Evolutionary conservation across 2,888 invertebrate species (phyloP), one percentile per base, ranked within the genome.

Genomic region (Stenotaenia linearis): DNA sequence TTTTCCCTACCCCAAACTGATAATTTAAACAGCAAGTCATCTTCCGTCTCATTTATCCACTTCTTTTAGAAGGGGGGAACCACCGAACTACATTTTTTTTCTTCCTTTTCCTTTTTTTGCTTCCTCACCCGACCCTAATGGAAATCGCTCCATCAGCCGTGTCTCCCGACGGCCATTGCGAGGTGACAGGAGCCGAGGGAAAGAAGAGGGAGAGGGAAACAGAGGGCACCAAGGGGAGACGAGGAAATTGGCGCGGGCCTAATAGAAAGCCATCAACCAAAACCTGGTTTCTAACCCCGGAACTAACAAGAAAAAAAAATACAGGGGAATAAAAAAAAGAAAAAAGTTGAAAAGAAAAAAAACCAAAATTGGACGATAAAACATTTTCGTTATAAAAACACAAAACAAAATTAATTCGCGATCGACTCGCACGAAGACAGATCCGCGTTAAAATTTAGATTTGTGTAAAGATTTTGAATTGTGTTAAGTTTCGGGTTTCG

Each of bases 161-260:
- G 45, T 45, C 45, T 45, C 45, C 45, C 45, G 45, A 45, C 45
- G 45, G n/a, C 45, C 45, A 45, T 45, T 35, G 77, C 23, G 77
- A 37, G 37, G 37, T 35, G 77, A 77, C 35, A 77, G 30, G 37
- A 37, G 37, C 30, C 25, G 37, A 77, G 37, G 37, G 77, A 77
- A 37, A 76, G 77, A 77, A 37, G 77, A 37, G 37, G 21, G 37
- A 75, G 77, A 77, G 25, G 18, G 77, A 77, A 77, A 77, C 35
- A 77, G 77, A 77, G 77, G 77, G 37, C 35, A 77, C 45, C 45
- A 18, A n/a, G 45, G 45, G 45, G 45, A 45, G 45, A 45, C 45
- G 45, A 45, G 18, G 45, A 45, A 45, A 45, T 45, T 45, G 45
- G 45, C 45, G 45, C 45, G 45, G 45, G 45, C 45, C 45, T 45